phyloP scores from a whole-genome alignment of 2,888 invertebrate species.

The Eretmocerus hayati region DNA sequence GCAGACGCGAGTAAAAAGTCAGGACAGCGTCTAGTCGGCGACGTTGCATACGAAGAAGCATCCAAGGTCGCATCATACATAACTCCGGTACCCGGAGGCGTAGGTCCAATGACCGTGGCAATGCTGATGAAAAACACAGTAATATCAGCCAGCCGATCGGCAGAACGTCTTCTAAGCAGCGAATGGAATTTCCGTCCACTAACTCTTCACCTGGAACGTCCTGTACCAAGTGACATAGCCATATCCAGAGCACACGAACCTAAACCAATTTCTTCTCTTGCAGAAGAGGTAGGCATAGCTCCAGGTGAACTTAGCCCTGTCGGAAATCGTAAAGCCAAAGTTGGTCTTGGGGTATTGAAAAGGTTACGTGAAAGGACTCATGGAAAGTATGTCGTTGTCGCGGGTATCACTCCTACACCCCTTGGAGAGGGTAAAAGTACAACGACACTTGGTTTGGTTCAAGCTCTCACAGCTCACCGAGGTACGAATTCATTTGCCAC shows the following conservation, averaged over 20 bases:
- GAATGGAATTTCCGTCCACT: conserved; percentile 69
- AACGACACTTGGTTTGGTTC: conserved; percentile 84
- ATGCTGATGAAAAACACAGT: conserved; percentile 96
- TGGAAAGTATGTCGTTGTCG: conserved; percentile 92
- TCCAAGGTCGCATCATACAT: conserved; percentile 75
- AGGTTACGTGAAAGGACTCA: conserved; percentile 61
- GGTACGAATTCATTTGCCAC: conserved; percentile 86
- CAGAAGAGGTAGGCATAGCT: conserved; percentile 76
- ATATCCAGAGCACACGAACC: conserved; percentile 85
- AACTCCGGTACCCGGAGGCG: conserved; percentile 94
- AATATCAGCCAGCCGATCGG: conserved; percentile 65
- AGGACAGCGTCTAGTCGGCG: conserved; percentile 86
- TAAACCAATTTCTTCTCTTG: conserved; percentile 71
- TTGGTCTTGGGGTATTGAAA: conserved; percentile 72
- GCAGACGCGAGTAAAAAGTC: conserved; percentile 69
- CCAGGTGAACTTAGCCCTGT: conserved; percentile 80
- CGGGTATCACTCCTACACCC: conserved; percentile 96
- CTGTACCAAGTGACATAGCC: conserved; percentile 89
- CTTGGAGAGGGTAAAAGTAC: conserved; percentile 99
- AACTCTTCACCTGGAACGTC: conserved; percentile 56
- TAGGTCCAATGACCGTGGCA: conserved; percentile 99
- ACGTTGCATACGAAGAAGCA: conserved; percentile 83
- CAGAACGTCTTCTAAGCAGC: conserved; percentile 52
- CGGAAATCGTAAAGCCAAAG: conserved; percentile 92
- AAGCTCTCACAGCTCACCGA: conserved; percentile 82